Percentiles rank a stretch among this genome's conserved stretches.
Conservation (phyloP, 2,797 vertebrate genomes). For the Bucorvus abyssinicus region DNA sequence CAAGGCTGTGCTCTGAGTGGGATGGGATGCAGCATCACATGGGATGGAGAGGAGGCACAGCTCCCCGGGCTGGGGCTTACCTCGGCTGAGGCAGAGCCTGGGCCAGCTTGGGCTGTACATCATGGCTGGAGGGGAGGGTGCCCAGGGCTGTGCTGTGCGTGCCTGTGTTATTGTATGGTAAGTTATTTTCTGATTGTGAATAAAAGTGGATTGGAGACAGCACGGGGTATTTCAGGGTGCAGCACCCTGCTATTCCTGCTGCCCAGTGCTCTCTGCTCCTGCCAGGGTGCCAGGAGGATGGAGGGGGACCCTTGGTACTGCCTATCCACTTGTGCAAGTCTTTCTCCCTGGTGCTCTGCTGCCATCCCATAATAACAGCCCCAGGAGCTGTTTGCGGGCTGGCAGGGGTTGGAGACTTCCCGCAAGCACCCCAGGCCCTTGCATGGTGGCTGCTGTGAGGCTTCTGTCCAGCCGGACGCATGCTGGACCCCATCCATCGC, state of each 20-base stretch:
- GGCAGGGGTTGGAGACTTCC: not conserved
- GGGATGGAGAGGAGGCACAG: not conserved
- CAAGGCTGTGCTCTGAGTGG: not conserved
- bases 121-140: not conserved
- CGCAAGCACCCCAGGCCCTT: not conserved
- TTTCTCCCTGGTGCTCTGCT: not conserved
- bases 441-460: not conserved
- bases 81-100: not conserved
- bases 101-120: not conserved
- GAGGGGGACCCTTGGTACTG: not conserved
- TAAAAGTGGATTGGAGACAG: slow-evolving; percentile 62
- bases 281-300: not conserved
- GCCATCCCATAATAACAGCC: not conserved
- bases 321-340: not conserved
- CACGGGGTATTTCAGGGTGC: not conserved
- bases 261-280: not conserved
- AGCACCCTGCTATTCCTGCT: not conserved
- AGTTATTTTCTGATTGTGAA: slow-evolving; percentile 74
- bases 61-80: not conserved
- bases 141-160: not conserved
- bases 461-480: not conserved
- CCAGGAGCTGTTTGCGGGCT: not conserved
- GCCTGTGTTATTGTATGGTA: slow-evolving; percentile 67
- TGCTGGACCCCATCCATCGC: not conserved
- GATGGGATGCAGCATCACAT: not conserved